Percentiles rank a stretch among this genome's conserved stretches.
Evolutionary conservation across 1,140 invertebrate species (phyloP).

Genomic region (Alviniconcha marisindica): DNA sequence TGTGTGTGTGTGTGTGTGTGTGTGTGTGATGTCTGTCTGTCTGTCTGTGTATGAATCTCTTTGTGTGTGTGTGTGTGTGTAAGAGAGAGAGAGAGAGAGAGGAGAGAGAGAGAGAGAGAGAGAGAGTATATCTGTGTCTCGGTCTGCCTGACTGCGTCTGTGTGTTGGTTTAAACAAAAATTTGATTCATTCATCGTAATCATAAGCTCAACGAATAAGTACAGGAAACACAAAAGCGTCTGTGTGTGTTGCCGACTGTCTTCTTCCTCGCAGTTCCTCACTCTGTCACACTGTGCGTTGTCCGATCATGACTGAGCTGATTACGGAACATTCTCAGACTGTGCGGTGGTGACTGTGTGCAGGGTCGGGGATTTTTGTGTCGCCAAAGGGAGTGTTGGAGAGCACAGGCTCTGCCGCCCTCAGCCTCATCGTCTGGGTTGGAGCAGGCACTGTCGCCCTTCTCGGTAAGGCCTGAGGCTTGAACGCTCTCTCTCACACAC

Average conservation of each 20-base stretch:
- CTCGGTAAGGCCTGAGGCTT: constrained; percentile 55
- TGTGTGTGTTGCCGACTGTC: not conserved
- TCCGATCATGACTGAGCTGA: not conserved
- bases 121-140: not conserved
- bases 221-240: too few species aligned
- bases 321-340: not conserved
- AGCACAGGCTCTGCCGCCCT: constrained; percentile 89
- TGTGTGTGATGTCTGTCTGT: too few species aligned
- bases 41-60: too few species aligned
- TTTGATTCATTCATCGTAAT: too few species aligned
- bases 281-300: not conserved
- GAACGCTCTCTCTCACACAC: too few species aligned
- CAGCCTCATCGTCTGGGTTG: constrained; percentile 87
- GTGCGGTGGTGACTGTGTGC: not conserved
- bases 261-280: not conserved
- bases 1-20: too few species aligned
- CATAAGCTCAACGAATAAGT: not conserved
- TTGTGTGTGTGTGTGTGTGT: too few species aligned
- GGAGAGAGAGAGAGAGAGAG: too few species aligned
- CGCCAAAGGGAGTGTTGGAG: constrained; percentile 90
- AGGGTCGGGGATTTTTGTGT: constrained; percentile 95
- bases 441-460: constrained; percentile 59
- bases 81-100: too few species aligned
- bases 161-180: not conserved
- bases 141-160: not conserved